Percentiles rank a stretch among this genome's conserved stretches.
These are phyloP conservation scores for Phainopepla nitens DNA, from an alignment of 2,113 vertebrate genomes.

Conservation along the genomic window DNA sequence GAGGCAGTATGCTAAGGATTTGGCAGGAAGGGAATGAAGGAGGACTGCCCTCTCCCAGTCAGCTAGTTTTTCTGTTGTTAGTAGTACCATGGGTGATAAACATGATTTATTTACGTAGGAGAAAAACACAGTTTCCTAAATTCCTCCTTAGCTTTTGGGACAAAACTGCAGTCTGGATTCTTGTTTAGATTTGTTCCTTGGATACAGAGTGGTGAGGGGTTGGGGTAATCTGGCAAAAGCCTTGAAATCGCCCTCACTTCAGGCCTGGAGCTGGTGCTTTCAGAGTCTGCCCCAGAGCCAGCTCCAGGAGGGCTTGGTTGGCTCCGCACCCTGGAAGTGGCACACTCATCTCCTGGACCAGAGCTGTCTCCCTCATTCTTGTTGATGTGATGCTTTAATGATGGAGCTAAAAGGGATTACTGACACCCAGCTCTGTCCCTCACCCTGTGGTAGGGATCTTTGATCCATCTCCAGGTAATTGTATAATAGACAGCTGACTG, in stretches of 20 bases:
- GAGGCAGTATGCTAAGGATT: neutral
- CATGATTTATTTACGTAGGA: neutral
- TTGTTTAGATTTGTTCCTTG: neutral
- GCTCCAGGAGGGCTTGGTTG: neutral
- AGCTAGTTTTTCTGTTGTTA: neutral
- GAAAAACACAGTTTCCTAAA: neutral
- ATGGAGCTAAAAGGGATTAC: neutral
- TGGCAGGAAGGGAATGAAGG: neutral
- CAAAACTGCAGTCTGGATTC: neutral
- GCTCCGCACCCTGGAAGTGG: neutral
- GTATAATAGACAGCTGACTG: neutral
- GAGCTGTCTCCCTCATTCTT: neutral
- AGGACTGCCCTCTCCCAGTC: neutral
- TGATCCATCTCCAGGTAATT: constrained; percentile 10
- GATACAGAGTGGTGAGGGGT: neutral
- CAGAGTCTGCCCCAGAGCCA: neutral
- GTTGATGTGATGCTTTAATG: neutral
- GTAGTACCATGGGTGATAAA: neutral
- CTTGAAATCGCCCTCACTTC: neutral
- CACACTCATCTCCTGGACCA: neutral
- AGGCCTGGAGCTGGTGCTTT: neutral
- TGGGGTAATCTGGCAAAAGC: neutral
- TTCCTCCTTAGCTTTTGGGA: neutral
- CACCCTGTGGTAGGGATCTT: neutral
- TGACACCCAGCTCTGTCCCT: neutral